phyloP scores from a whole-genome alignment of 2,113 vertebrate species.

The Rhinopithecus roxellana region DNA sequence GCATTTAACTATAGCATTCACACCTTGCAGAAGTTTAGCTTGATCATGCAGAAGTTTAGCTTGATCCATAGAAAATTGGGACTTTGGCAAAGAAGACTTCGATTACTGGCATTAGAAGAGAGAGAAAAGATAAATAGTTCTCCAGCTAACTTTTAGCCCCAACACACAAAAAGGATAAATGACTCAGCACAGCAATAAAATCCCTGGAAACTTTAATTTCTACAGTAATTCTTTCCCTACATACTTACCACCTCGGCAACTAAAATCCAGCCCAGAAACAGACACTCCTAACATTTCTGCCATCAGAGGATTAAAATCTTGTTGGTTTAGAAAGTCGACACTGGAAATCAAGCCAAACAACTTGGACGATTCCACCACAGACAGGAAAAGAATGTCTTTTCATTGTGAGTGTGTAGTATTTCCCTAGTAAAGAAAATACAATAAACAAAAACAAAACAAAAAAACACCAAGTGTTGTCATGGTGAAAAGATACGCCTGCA shows the following conservation, averaged over 20 bases:
- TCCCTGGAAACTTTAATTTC: slow-evolving; percentile 29
- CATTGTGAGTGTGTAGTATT: not conserved
- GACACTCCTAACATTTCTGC: not conserved
- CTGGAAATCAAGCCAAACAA: not conserved
- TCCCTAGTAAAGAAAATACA: not conserved
- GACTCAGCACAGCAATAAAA: not conserved
- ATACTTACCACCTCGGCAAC: not conserved
- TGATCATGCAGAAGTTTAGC: not conserved
- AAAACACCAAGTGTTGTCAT: not conserved
- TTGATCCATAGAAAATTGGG: not conserved
- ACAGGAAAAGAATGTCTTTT: not conserved
- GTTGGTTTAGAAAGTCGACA: not conserved
- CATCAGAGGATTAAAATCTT: not conserved
- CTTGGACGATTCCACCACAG: not conserved
- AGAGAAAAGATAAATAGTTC: not conserved
- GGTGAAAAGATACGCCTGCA: not conserved
- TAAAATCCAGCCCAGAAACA: not conserved
- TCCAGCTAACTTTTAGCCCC: not conserved
- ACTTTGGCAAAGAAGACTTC: not conserved
- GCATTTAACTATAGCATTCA: too few species aligned
- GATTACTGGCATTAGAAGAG: not conserved
- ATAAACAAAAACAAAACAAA: not conserved
- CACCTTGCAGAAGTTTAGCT: not conserved
- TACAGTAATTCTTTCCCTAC: not conserved
- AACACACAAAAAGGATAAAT: not conserved